Conservation (phyloP, 2,888 invertebrate genomes). For the Phalangium opilio region DNA sequence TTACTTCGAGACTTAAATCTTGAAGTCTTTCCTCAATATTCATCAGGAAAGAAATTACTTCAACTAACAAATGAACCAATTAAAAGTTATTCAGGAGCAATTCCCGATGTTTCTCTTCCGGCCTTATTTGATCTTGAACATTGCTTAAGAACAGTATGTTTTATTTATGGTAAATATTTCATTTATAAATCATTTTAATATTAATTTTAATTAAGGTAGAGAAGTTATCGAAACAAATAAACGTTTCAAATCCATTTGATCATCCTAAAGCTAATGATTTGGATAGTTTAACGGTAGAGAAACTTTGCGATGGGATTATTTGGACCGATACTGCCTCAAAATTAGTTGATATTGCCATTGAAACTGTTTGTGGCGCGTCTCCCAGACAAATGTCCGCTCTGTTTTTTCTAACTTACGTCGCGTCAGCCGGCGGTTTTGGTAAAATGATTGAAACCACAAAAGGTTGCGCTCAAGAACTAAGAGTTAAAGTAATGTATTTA, state of each 20-base stretch:
- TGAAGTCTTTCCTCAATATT: no score
- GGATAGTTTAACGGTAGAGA: background rate
- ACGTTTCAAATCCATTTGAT: background rate
- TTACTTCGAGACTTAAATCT: no score
- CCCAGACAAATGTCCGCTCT: background rate
- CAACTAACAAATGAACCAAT: no score
- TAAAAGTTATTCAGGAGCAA: no score
- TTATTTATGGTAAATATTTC: no score
- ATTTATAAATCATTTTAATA: no score
- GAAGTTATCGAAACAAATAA: no score
- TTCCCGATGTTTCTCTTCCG: no score
- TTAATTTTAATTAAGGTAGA: no score
- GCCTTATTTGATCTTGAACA: no score
- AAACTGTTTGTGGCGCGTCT: background rate
- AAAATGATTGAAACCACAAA: background rate
- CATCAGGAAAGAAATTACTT: no score
- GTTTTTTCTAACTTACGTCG: background rate
- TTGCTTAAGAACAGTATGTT: no score
- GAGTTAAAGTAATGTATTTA: background rate
- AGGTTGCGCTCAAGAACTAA: background rate
- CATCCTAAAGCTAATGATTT: background rate
- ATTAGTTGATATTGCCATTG: background rate
- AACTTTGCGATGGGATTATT: background rate
- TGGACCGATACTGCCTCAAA: background rate
- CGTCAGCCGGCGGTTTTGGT: background rate